Evolutionary conservation across 2,113 vertebrate genomes (phyloP).

Genomic region (Gymnogyps californianus): DNA sequence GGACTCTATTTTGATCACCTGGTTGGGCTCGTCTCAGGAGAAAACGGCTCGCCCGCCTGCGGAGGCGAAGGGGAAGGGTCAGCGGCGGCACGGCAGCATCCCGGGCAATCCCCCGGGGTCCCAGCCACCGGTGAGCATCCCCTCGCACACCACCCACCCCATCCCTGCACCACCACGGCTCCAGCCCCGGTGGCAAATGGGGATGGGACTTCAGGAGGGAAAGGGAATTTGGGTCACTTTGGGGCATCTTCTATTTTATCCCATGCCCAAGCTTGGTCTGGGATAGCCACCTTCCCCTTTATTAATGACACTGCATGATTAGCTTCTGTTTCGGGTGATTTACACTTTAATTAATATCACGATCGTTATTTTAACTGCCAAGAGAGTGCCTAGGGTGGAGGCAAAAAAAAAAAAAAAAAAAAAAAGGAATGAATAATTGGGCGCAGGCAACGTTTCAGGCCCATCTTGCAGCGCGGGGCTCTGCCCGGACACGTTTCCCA

Average conservation of each 20-base stretch:
- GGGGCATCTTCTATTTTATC: not conserved
- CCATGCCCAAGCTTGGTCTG: accelerated
- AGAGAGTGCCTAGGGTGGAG: not conserved
- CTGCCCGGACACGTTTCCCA: not conserved
- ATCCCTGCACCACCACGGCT: not conserved
- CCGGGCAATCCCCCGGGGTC: accelerated
- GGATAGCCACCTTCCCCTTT: not conserved
- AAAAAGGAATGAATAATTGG: not conserved
- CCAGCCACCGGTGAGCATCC: not conserved
- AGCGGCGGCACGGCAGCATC: accelerated
- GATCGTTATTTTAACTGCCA: not conserved
- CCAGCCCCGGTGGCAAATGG: not conserved
- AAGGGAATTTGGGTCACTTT: not conserved
- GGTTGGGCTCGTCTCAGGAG: constrained; percentile 65
- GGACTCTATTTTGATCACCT: constrained; percentile 96
- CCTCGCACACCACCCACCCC: not conserved
- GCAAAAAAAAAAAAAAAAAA: not conserved
- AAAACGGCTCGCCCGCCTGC: constrained; percentile 65
- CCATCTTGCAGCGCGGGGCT: not conserved
- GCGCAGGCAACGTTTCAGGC: not conserved
- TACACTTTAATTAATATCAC: not conserved
- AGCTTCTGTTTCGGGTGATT: not conserved
- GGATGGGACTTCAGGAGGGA: accelerated
- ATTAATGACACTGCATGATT: accelerated
- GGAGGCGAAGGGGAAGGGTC: not conserved